Percentiles rank a stretch among this genome's conserved stretches.
phyloP scores from a whole-genome alignment of 2,888 invertebrate species.

The Microctonus brassicae region DNA sequence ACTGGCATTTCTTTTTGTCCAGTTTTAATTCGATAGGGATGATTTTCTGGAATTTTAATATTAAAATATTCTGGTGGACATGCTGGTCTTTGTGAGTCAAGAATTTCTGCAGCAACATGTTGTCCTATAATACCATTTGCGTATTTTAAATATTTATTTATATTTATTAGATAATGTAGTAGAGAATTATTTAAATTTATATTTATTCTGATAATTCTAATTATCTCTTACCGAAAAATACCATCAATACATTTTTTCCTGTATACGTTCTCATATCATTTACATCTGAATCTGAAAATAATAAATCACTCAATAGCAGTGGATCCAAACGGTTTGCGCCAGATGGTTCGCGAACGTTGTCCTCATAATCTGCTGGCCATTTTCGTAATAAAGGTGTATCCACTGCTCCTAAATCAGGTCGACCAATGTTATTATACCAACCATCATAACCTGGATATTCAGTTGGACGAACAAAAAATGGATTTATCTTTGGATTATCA shows the following conservation, averaged over 20 bases:
- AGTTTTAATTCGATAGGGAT: slow-evolving; percentile 61
- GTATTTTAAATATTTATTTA: slow-evolving; percentile 7
- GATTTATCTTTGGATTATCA: neutral
- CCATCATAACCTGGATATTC: slow-evolving; percentile 56
- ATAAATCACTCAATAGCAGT: slow-evolving; percentile 69
- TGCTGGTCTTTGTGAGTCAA: slow-evolving; percentile 74
- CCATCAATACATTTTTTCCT: slow-evolving; percentile 73
- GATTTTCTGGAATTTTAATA: slow-evolving; percentile 71
- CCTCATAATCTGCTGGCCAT: slow-evolving; percentile 72
- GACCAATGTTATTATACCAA: slow-evolving; percentile 54
- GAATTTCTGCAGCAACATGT: slow-evolving; percentile 76
- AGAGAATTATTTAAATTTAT: neutral
- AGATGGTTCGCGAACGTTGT: slow-evolving; percentile 73
- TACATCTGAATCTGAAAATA: slow-evolving; percentile 68
- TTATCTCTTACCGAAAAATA: slow-evolving; percentile 72
- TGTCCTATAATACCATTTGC: slow-evolving; percentile 68
- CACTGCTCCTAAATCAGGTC: slow-evolving; percentile 52
- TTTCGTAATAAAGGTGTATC: slow-evolving; percentile 73
- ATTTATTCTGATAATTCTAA: neutral
- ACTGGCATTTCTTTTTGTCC: slow-evolving; percentile 71
- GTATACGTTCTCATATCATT: slow-evolving; percentile 68
- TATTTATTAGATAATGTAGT: too few relatives aligned
- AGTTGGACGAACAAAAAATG: neutral
- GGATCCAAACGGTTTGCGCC: slow-evolving; percentile 72
- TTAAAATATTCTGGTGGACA: slow-evolving; percentile 76